These are phyloP conservation scores for Papilio gigon DNA, from an alignment of 2,888 invertebrate species.

Conservation along the genomic window DNA sequence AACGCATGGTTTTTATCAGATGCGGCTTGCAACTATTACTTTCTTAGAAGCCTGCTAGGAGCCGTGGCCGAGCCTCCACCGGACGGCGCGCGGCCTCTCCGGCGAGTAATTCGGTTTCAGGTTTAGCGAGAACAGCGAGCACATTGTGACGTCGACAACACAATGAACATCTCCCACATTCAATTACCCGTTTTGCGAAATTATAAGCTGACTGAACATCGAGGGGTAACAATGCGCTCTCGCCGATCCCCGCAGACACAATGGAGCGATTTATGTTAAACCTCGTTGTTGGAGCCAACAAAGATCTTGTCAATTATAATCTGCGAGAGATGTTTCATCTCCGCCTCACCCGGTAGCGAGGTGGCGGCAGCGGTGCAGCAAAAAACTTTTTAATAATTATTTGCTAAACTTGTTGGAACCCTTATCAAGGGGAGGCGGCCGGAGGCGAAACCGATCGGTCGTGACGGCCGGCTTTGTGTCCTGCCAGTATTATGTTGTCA, in stretches of 20 bases:
- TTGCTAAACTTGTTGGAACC: constrained; percentile 79
- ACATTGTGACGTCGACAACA: constrained; percentile 57
- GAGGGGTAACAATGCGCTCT: constrained; percentile 57
- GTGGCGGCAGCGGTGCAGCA: constrained; percentile 61
- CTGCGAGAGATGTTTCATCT: constrained; percentile 72
- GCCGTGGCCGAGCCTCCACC: constrained; percentile 43
- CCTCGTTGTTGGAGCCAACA: constrained; percentile 75
- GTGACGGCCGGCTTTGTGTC: constrained; percentile 79
- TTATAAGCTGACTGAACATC: constrained; percentile 61
- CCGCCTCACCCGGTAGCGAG: constrained; percentile 77
- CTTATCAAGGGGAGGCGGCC: constrained; percentile 76
- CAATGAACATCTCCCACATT: constrained; percentile 56
- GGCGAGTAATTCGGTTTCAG: constrained; percentile 64
- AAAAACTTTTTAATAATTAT: constrained; percentile 73
- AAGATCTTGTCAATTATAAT: constrained; percentile 82
- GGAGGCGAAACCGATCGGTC: constrained; percentile 80
- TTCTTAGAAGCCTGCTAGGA: constrained; percentile 34
- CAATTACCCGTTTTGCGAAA: constrained; percentile 65
- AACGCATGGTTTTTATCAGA: constrained; percentile 10
- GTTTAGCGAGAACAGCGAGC: constrained; percentile 62
- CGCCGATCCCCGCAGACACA: constrained; percentile 74
- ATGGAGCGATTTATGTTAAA: constrained; percentile 71
- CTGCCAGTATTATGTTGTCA: constrained; percentile 81
- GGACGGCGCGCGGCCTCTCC: constrained; percentile 55
- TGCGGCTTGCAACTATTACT: constrained; percentile 28